A percentile compares a stretch with the other conserved stretches of the same genome.
phyloP scores from a whole-genome alignment of 2,113 vertebrate species.

The Columbina picui region DNA sequence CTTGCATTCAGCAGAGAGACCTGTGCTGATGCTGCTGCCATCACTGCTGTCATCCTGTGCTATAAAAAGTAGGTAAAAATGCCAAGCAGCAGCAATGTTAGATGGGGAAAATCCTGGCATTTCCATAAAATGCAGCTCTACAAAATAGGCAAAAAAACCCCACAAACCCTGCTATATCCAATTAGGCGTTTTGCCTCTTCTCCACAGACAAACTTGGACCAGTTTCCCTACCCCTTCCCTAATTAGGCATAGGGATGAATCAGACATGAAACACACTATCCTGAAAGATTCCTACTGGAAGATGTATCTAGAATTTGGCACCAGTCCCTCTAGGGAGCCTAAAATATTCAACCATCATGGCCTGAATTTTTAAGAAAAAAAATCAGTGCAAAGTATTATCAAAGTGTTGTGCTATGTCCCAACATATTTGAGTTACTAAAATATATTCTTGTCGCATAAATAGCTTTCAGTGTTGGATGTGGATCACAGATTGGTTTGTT shows the following conservation, averaged over 20 bases:
- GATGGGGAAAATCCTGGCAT: not conserved
- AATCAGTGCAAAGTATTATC: not conserved
- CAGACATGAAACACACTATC: not conserved
- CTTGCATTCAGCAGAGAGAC: not conserved
- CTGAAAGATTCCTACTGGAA: conserved; percentile 12
- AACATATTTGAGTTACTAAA: not conserved
- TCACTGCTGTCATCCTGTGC: not conserved
- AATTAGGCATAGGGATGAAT: conserved; percentile 38
- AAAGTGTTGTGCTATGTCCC: not conserved
- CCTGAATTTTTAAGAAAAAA: not conserved
- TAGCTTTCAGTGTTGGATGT: not conserved
- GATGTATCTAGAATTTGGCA: not conserved
- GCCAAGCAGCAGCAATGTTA: not conserved
- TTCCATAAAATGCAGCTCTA: conserved; percentile 11
- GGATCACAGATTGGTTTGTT: not conserved
- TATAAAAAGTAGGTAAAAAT: conserved; percentile 14
- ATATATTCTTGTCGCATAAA: not conserved
- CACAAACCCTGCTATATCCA: not conserved
- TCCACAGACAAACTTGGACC: conserved; percentile 4
- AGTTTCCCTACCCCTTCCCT: conserved; percentile 11
- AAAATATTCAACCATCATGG: not conserved
- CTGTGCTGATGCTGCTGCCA: not conserved
- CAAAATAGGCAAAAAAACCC: not conserved
- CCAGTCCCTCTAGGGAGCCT: not conserved
- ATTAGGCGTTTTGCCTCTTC: conserved; percentile 8